A percentile compares a stretch with the other conserved stretches of the same genome.
phyloP scores from a whole-genome alignment of 2,888 invertebrate species.

The Scrobipalpa atriplicella region DNA sequence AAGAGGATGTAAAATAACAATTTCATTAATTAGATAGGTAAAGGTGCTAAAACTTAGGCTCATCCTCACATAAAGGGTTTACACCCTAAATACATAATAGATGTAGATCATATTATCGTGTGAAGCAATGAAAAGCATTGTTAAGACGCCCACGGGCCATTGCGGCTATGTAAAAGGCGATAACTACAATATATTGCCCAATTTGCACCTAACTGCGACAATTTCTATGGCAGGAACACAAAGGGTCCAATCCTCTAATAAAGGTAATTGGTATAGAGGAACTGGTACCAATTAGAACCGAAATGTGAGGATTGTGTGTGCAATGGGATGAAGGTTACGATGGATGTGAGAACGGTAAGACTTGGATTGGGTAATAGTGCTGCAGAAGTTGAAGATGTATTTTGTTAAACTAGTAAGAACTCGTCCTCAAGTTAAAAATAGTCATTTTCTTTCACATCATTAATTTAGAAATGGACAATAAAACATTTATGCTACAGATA shows the following conservation, averaged over 20 bases:
- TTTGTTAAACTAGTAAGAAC: background rate
- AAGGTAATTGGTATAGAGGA: constrained; percentile 62
- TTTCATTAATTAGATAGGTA: background rate
- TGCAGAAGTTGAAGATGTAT: background rate
- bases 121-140: constrained; percentile 54
- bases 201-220: constrained; percentile 63
- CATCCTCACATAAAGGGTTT: background rate
- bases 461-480: too few relatives aligned
- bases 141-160: constrained; percentile 46
- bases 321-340: background rate
- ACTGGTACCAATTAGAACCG: constrained; percentile 58
- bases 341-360: background rate
- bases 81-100: constrained; percentile 20
- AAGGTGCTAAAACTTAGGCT: background rate
- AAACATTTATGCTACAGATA: too few relatives aligned
- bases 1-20: too few relatives aligned
- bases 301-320: constrained; percentile 8
- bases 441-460: too few relatives aligned
- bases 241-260: constrained; percentile 56
- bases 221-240: constrained; percentile 43
- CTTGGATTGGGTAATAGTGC: background rate
- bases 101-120: constrained; percentile 48
- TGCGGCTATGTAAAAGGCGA: constrained; percentile 28
- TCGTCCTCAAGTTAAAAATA: background rate
- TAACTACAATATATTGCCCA: constrained; percentile 63